These are phyloP conservation scores for Laothoe populi DNA, from an alignment of 2,888 invertebrate genomes.

Conservation along the genomic window DNA sequence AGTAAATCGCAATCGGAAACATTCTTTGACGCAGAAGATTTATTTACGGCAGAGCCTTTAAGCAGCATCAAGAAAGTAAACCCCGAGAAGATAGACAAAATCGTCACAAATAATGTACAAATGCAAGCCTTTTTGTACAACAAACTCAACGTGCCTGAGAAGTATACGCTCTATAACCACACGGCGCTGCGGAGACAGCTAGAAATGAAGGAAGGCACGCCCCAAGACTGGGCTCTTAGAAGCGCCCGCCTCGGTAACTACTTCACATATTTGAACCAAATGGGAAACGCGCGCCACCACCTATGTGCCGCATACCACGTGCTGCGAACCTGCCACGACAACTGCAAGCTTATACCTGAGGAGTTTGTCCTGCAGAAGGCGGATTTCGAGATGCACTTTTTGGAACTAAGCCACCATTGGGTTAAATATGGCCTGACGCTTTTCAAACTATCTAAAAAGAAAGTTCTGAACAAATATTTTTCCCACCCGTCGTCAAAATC, in stretches of 20 bases:
- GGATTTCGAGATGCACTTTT: slow-evolving; percentile 72
- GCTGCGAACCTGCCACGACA: slow-evolving; percentile 82
- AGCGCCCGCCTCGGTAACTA: slow-evolving; percentile 82
- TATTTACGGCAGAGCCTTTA: slow-evolving; percentile 71
- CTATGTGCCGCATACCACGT: slow-evolving; percentile 86
- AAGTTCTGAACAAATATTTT: slow-evolving; percentile 71
- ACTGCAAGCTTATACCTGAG: slow-evolving; percentile 75
- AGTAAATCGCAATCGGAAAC: slow-evolving; percentile 59
- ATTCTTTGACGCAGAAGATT: slow-evolving; percentile 81
- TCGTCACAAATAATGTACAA: slow-evolving; percentile 86
- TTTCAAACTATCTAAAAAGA: slow-evolving; percentile 83
- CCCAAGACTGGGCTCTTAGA: slow-evolving; percentile 84
- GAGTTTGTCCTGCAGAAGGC: slow-evolving; percentile 71
- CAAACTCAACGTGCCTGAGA: slow-evolving; percentile 78
- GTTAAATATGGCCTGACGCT: slow-evolving; percentile 85
- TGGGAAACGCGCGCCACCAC: slow-evolving; percentile 86
- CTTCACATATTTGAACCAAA: slow-evolving; percentile 73
- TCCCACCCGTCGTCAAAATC: slow-evolving; percentile 56
- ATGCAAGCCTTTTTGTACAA: slow-evolving; percentile 86
- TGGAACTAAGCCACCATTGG: slow-evolving; percentile 85
- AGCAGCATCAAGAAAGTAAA: slow-evolving; percentile 63
- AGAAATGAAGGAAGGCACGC: slow-evolving; percentile 83
- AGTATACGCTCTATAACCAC: slow-evolving; percentile 83
- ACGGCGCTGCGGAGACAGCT: slow-evolving; percentile 83
- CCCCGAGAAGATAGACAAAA: slow-evolving; percentile 82